Conservation (phyloP, 2,113 vertebrate genomes). For the Entomyzon cyanotis region DNA sequence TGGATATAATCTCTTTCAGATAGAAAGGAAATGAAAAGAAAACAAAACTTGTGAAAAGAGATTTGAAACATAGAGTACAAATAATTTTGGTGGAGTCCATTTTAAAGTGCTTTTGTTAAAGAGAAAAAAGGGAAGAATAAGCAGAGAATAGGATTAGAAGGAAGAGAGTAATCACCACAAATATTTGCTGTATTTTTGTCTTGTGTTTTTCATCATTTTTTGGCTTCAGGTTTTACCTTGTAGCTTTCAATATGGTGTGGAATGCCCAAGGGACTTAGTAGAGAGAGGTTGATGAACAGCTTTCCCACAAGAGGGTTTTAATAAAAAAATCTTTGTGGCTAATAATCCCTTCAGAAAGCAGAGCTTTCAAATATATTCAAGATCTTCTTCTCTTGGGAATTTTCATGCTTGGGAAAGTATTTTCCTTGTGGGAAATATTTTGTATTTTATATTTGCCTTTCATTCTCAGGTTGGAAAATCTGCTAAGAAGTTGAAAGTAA, state of each 20-base stretch:
- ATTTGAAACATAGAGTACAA: background rate
- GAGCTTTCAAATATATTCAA: background rate
- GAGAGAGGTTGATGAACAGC: background rate
- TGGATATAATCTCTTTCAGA: background rate
- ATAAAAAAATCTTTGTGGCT: background rate
- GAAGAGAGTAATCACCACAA: background rate
- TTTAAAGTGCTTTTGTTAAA: background rate
- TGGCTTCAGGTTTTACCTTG: background rate
- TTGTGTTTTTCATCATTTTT: background rate
- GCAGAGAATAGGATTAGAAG: background rate
- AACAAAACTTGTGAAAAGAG: background rate
- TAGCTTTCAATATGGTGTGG: background rate
- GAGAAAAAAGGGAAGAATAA: background rate
- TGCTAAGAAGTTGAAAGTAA: background rate
- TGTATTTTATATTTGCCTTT: background rate
- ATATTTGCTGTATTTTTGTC: background rate
- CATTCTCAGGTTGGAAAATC: background rate
- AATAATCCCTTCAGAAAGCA: background rate
- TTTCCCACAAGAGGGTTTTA: background rate
- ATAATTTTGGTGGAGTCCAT: background rate
- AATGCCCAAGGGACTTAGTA: background rate
- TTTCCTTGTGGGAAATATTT: background rate
- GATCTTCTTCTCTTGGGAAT: background rate
- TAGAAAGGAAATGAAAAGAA: background rate
- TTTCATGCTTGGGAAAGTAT: background rate